Conservation (phyloP, 2,888 invertebrate genomes). For the Saturnia japonica region DNA sequence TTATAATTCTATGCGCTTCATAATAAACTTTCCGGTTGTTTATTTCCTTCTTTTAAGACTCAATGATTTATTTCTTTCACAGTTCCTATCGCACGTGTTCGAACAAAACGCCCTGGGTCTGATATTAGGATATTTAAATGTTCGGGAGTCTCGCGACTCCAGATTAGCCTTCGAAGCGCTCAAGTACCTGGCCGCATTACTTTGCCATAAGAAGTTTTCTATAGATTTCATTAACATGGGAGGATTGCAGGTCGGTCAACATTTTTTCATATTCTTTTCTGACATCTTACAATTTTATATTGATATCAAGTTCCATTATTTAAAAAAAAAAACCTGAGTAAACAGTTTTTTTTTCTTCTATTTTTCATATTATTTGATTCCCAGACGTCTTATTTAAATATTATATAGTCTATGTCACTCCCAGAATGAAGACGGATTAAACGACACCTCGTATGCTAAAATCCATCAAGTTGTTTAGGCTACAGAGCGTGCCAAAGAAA, state of each 20-base stretch:
- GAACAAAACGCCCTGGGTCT: conserved; percentile 95
- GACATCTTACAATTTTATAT: background rate
- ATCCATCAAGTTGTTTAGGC: no score
- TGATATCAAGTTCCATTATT: background rate
- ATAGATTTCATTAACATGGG: conserved; percentile 96
- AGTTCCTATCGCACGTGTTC: conserved; percentile 95
- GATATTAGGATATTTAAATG: conserved; percentile 94
- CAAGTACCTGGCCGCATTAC: conserved; percentile 95
- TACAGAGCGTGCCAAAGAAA: no score
- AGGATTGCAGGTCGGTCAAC: conserved; percentile 87
- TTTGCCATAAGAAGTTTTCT: conserved; percentile 99
- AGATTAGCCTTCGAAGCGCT: conserved; percentile 97
- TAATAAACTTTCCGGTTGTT: no score
- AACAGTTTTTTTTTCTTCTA: no score
- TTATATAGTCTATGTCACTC: no score
- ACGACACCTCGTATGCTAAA: no score
- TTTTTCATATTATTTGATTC: no score
- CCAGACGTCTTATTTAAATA: no score
- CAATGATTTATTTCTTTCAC: conserved; percentile 28
- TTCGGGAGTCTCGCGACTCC: conserved; percentile 93
- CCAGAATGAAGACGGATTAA: no score
- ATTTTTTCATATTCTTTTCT: conserved; percentile 1
- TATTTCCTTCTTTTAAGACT: no score
- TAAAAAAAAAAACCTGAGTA: no score
- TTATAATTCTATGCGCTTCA: no score